phyloP scores from a whole-genome alignment of 1,140 invertebrate genomes.

The Cydia strobilella region DNA sequence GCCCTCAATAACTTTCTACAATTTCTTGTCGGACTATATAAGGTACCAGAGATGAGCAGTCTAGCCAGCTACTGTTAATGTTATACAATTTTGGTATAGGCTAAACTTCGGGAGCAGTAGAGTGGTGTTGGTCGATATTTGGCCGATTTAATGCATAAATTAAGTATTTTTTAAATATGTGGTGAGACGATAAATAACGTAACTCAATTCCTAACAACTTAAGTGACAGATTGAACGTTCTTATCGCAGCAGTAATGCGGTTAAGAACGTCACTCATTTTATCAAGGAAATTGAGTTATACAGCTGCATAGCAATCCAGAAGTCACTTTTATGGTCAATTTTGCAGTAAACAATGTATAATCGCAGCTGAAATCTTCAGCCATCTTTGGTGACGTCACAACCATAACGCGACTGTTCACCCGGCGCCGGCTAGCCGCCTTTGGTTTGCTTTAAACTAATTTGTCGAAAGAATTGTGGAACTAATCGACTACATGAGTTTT shows the following conservation, averaged over 20 bases:
- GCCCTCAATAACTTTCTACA: too few relatives aligned
- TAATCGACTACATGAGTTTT: not conserved
- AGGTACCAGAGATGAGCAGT: not conserved
- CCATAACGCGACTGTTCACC: slow-evolving; percentile 13
- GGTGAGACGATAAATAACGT: too few relatives aligned
- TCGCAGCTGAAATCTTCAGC: not conserved
- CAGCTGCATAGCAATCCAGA: too few relatives aligned
- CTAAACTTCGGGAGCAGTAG: too few relatives aligned
- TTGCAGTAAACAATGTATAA: not conserved
- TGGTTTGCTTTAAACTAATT: slow-evolving; percentile 5
- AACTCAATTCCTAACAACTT: too few relatives aligned
- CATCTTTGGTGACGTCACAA: not conserved
- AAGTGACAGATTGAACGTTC: too few relatives aligned
- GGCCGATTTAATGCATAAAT: not conserved
- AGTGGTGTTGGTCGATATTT: not conserved
- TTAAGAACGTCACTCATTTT: too few relatives aligned
- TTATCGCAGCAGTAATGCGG: too few relatives aligned
- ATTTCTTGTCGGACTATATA: too few relatives aligned
- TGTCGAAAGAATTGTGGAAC: slow-evolving; percentile 15
- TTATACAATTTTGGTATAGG: not conserved
- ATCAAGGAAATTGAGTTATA: too few relatives aligned
- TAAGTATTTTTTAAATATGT: not conserved
- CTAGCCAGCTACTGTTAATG: not conserved
- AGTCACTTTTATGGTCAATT: not conserved
- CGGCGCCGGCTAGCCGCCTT: slow-evolving; percentile 15